Conservation (phyloP, 2,888 invertebrate species). For the Nomada flava region DNA sequence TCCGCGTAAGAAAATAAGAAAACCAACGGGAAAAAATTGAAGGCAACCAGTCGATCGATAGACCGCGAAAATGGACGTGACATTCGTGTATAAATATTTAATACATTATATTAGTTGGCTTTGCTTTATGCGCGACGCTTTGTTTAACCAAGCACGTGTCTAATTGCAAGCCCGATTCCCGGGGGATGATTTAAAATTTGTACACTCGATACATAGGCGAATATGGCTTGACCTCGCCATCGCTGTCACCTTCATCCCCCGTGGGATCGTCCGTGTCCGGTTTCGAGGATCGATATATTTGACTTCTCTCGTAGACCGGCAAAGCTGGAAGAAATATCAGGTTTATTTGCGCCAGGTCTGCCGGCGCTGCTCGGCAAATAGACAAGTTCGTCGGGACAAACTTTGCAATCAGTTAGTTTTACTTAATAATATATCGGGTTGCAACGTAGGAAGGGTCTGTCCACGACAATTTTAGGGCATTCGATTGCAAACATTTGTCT, state of each 20-base stretch:
- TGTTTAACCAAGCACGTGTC: conserved; percentile 48
- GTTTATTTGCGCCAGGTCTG: conserved; percentile 22
- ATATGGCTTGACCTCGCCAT: conserved; percentile 74
- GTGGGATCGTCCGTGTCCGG: conserved; percentile 79
- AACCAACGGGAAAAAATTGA: conserved; percentile 41
- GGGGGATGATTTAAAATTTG: conserved; percentile 67
- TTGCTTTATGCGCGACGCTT: not conserved
- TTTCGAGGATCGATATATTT: conserved; percentile 80
- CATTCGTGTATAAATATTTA: conserved; percentile 16
- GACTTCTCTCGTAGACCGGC: conserved; percentile 75
- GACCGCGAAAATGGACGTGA: conserved; percentile 33
- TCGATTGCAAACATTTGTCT: not conserved
- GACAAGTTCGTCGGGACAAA: not conserved
- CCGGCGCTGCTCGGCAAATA: conserved; percentile 2
- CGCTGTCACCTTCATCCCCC: conserved; percentile 77
- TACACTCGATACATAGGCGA: conserved; percentile 80
- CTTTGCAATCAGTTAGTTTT: conserved; percentile 18
- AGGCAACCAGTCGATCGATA: conserved; percentile 61
- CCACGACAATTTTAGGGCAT: not conserved
- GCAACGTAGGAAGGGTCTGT: not conserved
- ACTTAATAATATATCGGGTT: not conserved
- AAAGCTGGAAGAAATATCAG: conserved; percentile 56
- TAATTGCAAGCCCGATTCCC: conserved; percentile 4
- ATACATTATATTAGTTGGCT: too few species aligned
- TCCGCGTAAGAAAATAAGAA: conserved; percentile 41